Evolutionary conservation across 2,113 vertebrate species (phyloP), one percentile per base, ranked within the genome.

Genomic region (Cottus gobio): DNA sequence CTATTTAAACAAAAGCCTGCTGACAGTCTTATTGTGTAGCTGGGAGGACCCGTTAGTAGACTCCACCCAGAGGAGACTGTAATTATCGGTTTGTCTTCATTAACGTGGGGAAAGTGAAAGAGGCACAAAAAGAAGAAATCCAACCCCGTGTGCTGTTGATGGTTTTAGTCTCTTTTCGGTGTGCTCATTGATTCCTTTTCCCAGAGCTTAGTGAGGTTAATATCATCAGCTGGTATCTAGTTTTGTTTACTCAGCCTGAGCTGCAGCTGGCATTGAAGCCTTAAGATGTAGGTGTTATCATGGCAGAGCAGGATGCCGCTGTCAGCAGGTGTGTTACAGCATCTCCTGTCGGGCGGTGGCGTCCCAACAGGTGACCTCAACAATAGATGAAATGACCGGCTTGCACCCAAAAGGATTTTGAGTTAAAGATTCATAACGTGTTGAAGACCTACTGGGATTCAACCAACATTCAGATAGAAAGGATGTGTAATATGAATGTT

Each of bases 1-100:
- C 60, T 77, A 61, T 75, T 85, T 66, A 61, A 86, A 84, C 78
- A 78, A 79, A 75, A 79, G 72, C 79, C 44, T 56, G 79, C 56
- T 75, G 58, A 86, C 75, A 57, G 63, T 92, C 67, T 22, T 54
- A 42, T 71, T 83, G 75, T 81, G 36, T 42, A 28, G 44, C 39
- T 30, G 75, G 60, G 65, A 71, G 71, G 37, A 79, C 28, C 63
- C 28, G 52, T 71, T 54, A 50, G 77, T 77, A 69, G 52, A 82
- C 73, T 79, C 63, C 10, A 22, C 63, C 31, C 37, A 50, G 44
- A 71, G 44, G 61, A 64, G 61, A 10, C 44, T 57, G 56, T 82
- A 50, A 77, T 80, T 67, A 63, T 71, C n/a, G 1, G 1, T 13
- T 31, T 16, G 37, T 56, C 56, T 48, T 83, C 39, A 76, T 82